Base-by-base conservation (phyloP, 2,797 vertebrate species). In the Trachurus trachurus region DNA sequence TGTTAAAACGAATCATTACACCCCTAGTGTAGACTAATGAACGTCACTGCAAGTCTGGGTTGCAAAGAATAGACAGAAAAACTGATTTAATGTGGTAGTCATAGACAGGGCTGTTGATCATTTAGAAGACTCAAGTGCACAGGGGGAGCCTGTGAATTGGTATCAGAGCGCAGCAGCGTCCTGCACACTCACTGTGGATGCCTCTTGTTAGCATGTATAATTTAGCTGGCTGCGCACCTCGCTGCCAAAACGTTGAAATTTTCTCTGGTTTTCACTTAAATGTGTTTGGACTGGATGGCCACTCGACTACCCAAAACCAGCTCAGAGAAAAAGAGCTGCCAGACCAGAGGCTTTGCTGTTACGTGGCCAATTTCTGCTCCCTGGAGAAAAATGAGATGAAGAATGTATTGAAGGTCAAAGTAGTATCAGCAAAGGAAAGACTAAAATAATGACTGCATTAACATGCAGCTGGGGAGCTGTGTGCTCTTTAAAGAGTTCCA, bases 401-500 rank as follows among this genome's bases (percentile, higher is more conserved):
- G 85, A 86, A 88, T 61, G 64, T 66, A 81, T 10, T 86, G 93
- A 93, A 95, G 90, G 92, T 93, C 92, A 94, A 76, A 83, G 84
- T 59, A 29, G 86, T 80, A 86, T 85, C 88, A 84, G 88, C 80
- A 73, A 73, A 79, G 86, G 81, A 80, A 80, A 86, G 63, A 83
- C 80, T 88, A 87, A 89, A 90, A 83, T 89, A 92, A 90, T 85
- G 88, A 92, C 80, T 85, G 81, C 88, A 93, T 93, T 92, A 90
- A 87, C 89, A 94, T 91, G 91, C 89, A 88, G 89, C 87, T n/a
- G 56, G 77, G 84, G 82, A 88, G 75, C 77, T 0, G 54, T 16
- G 57, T 88, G 88, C 74, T 90, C 89, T 93, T 92, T 87, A 80
- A 86, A 84, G 83, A 74, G 34, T 73, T 88, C 80, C 83, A 76